Evolutionary conservation across 2,888 invertebrate species (phyloP), one percentile per base, ranked within the genome.

Genomic region (Elgonia sp.): DNA sequence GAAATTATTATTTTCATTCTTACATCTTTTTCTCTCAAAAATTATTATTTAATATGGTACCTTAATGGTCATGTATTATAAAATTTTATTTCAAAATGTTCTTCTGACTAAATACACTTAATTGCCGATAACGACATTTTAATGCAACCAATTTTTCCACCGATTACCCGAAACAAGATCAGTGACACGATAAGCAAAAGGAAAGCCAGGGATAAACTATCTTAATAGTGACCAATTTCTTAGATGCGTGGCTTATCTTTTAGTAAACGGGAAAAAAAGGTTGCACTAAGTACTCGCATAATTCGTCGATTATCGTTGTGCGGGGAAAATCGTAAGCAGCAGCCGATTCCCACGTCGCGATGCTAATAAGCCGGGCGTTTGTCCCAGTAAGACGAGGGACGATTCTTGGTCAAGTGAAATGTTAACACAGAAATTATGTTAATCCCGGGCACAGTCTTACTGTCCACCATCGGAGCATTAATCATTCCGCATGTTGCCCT

Each of bases 351-450:
- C 86, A 86, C 86, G 80, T 86, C 75, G 65, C 42, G 53, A 76
- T 84, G 76, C 60, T 76, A 76, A 76, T 84, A 84, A 84, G 76
- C 29, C 10, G 21, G 39, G 76, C 75, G 46, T 81, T 46, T 2
- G 10, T 46, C 46, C 46, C 46, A 46, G 10, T 37, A 70, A 70
- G 69, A 21, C 80, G 85, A 80, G 77, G 46, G 60, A 63, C 67
- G 85, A 77, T 77, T 75, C 80, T 73, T 76, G 76, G 85, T 83
- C 88, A 89, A 90, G 93, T 93, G 92, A 92, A 93, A 93, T 92
- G 93, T 93, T 93, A 93, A 93, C 93, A 93, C 90, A 91, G 92
- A 91, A 93, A 93, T 93, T 93, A 93, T 93, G 93, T 88, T 92
- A 93, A 93, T 93, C 86, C 87, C 87, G 83, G 69, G 65, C 57